Percentiles rank a stretch among this genome's conserved stretches.
Conservation (phyloP, 2,888 invertebrate genomes). For the Steinernema carpocapsae region DNA sequence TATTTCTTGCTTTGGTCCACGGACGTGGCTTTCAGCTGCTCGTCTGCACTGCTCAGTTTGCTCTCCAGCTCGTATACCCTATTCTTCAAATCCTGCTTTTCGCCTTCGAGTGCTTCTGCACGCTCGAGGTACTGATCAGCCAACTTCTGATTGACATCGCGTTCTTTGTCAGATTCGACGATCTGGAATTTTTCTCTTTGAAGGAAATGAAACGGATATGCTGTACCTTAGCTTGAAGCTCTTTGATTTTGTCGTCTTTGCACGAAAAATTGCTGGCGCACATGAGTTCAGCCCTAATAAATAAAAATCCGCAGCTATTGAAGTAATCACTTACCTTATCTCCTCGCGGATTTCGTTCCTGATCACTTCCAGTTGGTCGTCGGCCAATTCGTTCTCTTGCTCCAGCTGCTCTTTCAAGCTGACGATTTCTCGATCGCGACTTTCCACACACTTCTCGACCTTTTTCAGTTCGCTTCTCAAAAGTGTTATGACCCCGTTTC, state of each 20-base stretch:
- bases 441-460: neutral
- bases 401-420: constrained; percentile 40
- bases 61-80: constrained; percentile 33
- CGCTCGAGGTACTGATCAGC: constrained; percentile 28
- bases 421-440: constrained; percentile 12
- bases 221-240: constrained; percentile 45
- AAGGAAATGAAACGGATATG: constrained; percentile 36
- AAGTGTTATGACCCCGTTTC: constrained; percentile 53
- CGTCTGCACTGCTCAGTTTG: neutral
- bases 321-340: neutral
- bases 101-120: constrained; percentile 27
- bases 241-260: constrained; percentile 48
- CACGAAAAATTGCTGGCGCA: constrained; percentile 24
- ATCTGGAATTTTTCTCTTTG: constrained; percentile 32
- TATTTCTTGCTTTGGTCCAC: constrained; percentile 35
- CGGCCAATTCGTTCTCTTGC: constrained; percentile 50
- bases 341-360: constrained; percentile 46
- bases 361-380: constrained; percentile 49
- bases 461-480: constrained; percentile 37
- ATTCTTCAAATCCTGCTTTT: constrained; percentile 35
- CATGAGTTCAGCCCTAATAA: constrained; percentile 37
- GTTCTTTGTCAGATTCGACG: constrained; percentile 38
- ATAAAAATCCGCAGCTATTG: no score
- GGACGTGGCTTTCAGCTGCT: constrained; percentile 31
- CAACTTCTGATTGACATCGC: constrained; percentile 38